Evolutionary conservation across 2,113 vertebrate species (phyloP).

Genomic region (Danionella cerebrum): DNA sequence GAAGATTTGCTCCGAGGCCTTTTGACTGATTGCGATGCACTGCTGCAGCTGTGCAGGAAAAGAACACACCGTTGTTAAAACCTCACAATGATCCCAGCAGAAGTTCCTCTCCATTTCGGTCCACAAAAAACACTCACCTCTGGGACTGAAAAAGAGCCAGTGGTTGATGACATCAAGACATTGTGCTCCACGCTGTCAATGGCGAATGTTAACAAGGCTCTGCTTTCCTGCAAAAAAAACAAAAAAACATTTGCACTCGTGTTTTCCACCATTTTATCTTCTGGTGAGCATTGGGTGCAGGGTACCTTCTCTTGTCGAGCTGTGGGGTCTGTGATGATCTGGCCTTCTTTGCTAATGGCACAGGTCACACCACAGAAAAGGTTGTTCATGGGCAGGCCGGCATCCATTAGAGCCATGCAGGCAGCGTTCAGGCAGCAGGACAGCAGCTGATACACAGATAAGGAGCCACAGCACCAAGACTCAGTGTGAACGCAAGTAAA

Average conservation of each 20-base stretch:
- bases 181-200: conserved; percentile 69
- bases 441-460: conserved; percentile 66
- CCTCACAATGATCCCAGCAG: neutral
- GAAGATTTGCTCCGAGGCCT: conserved; percentile 73
- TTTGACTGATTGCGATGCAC: conserved; percentile 75
- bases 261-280: too few relatives aligned
- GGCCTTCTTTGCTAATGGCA: conserved; percentile 63
- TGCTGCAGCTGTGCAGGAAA: conserved; percentile 72
- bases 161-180: conserved; percentile 75
- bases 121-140: conserved; percentile 63
- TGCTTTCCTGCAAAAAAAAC: conserved; percentile 65
- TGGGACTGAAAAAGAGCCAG: conserved; percentile 72
- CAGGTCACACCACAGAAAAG: conserved; percentile 88
- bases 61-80: neutral
- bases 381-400: conserved; percentile 75
- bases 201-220: conserved; percentile 79
- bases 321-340: conserved; percentile 75
- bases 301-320: conserved; percentile 78
- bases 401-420: conserved; percentile 84
- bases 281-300: neutral
- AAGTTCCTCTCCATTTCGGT: neutral
- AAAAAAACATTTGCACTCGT: too few relatives aligned
- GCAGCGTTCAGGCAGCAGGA: conserved; percentile 78
- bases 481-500: neutral
- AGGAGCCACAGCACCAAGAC: conserved; percentile 36